Evolutionary conservation across 2,888 invertebrate genomes (phyloP).

Genomic region (Mythimna loreyi): DNA sequence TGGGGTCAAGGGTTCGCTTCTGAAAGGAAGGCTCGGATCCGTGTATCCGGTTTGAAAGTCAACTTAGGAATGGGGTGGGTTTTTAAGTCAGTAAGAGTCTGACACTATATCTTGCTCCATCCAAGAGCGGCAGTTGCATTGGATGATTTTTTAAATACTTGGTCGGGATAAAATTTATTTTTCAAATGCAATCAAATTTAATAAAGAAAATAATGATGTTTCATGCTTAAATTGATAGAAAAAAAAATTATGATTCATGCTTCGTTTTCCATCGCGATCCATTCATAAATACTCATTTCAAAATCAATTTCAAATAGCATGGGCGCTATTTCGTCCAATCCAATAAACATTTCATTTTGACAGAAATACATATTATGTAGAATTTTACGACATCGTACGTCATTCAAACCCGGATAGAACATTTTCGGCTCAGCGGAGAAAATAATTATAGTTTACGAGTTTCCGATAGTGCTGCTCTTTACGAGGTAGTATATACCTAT

Average conservation of each 20-base stretch:
- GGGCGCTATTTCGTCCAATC: conserved; percentile 16
- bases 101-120: too few species aligned
- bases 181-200: neutral
- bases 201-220: neutral
- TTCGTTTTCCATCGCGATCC: conserved; percentile 5
- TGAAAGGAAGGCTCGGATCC: too few species aligned
- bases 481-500: conserved; percentile 38
- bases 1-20: too few species aligned
- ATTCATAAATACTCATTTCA: conserved; percentile 11
- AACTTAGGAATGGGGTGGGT: too few species aligned
- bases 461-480: conserved; percentile 46
- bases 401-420: conserved; percentile 28
- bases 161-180: neutral
- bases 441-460: conserved; percentile 55
- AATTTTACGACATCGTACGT: conserved; percentile 39
- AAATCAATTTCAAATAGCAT: conserved; percentile 18
- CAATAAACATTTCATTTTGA: conserved; percentile 48
- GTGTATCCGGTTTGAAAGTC: too few species aligned
- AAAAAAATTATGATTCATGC: neutral
- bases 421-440: conserved; percentile 26
- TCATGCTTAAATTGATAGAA: neutral
- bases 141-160: too few species aligned
- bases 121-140: too few species aligned
- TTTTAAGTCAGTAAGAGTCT: too few species aligned
- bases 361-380: conserved; percentile 30